Evolutionary conservation across 2,113 vertebrate genomes (phyloP).

Genomic region (Rhinopithecus roxellana): DNA sequence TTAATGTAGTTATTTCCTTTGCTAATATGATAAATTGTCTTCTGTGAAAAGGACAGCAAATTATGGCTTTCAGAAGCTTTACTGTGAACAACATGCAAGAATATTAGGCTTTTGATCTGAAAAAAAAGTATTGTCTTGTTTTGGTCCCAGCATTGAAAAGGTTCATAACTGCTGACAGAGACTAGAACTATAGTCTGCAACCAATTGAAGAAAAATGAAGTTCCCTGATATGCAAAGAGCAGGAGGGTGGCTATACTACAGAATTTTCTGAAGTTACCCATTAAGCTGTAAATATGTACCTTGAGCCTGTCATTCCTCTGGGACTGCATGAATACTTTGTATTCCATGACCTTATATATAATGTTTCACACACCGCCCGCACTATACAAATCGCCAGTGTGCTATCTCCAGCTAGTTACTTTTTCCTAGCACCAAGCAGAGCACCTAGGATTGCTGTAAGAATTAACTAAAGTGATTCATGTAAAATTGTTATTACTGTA

Average conservation of each 20-base stretch:
- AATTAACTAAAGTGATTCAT: not conserved
- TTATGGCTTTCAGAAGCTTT: not conserved
- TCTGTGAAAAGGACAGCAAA: not conserved
- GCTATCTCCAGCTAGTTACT: not conserved
- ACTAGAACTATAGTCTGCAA: not conserved
- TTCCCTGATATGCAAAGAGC: not conserved
- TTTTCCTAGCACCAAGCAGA: not conserved
- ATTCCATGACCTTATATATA: not conserved
- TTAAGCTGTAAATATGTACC: not conserved
- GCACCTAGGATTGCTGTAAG: not conserved
- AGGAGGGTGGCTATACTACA: not conserved
- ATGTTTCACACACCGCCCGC: not conserved
- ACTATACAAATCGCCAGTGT: not conserved
- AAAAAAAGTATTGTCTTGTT: not conserved
- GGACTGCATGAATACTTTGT: not conserved
- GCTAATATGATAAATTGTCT: slow-evolving; percentile 11
- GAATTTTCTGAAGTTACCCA: not conserved
- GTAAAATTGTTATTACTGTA: not conserved
- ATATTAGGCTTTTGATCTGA: not conserved
- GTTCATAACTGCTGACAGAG: not conserved
- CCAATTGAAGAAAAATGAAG: not conserved
- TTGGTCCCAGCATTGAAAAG: not conserved
- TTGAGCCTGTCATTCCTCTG: not conserved
- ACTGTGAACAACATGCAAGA: not conserved
- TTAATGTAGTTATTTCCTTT: not conserved